These are phyloP conservation scores for Nannoperca obscura DNA, from an alignment of 2,797 vertebrate genomes.

Conservation along the genomic window DNA sequence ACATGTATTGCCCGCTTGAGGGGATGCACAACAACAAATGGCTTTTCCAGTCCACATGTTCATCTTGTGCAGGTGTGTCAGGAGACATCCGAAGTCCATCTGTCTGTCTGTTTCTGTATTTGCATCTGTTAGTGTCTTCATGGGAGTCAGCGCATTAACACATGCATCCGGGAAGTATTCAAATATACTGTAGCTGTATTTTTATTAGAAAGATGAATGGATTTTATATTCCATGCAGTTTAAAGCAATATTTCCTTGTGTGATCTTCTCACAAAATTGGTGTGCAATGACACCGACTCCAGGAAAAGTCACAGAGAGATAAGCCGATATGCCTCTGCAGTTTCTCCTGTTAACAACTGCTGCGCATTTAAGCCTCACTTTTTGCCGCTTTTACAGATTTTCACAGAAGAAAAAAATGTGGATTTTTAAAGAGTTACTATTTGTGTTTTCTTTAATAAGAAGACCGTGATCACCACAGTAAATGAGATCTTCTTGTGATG, in stretches of 20 bases:
- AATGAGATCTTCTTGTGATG: neutral
- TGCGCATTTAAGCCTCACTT: conserved; percentile 4
- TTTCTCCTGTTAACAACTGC: neutral
- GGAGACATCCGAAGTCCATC: conserved; percentile 22
- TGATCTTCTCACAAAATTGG: conserved; percentile 16
- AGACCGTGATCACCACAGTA: neutral
- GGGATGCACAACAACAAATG: conserved; percentile 54
- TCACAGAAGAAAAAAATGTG: neutral
- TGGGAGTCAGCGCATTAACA: neutral
- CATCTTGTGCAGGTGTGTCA: conserved; percentile 39
- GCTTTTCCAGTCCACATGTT: conserved; percentile 52
- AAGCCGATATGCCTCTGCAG: conserved; percentile 10
- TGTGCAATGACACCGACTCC: conserved; percentile 12
- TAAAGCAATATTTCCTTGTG: neutral
- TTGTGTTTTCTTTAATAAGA: neutral
- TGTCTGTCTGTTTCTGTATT: conserved; percentile 19
- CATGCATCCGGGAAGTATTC: conserved; percentile 3
- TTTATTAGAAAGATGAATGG: conserved; percentile 15
- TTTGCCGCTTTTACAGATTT: no score
- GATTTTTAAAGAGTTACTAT: neutral
- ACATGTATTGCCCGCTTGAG: conserved; percentile 59
- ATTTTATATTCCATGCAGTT: conserved; percentile 15
- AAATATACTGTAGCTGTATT: conserved; percentile 3
- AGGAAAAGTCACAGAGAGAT: conserved; percentile 3
- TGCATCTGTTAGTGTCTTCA: conserved; percentile 17